These are phyloP conservation scores for Charadrius vociferus DNA, from an alignment of 2,113 vertebrate species.

Conservation along the genomic window DNA sequence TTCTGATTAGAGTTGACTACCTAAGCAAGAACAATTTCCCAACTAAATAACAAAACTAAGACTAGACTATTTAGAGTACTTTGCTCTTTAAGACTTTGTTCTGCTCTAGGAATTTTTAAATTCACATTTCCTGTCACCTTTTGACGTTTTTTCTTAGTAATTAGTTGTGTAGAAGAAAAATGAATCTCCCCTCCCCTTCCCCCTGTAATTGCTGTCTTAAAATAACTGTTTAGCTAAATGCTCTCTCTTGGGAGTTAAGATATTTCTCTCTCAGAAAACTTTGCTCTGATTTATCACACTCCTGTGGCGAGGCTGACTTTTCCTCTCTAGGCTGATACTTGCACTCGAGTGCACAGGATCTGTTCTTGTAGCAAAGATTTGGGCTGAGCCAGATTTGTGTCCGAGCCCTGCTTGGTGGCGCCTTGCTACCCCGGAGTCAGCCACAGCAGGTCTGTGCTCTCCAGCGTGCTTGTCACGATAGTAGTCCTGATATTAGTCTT, in stretches of 20 bases:
- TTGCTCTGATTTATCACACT: neutral
- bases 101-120: neutral
- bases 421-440: neutral
- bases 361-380: neutral
- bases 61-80: neutral
- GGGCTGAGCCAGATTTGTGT: neutral
- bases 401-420: neutral
- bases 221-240: slow-evolving; percentile 16
- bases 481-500: neutral
- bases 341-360: neutral
- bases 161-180: neutral
- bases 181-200: neutral
- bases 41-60: neutral
- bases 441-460: neutral
- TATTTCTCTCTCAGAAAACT: neutral
- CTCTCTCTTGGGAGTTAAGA: neutral
- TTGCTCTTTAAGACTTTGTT: neutral
- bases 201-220: slow-evolving; percentile 1
- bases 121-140: slow-evolving; percentile 3
- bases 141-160: neutral
- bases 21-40: neutral
- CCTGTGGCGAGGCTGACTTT: neutral
- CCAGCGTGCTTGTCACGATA: fast-evolving
- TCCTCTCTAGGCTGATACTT: neutral
- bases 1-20: neutral